Evolutionary conservation across 1,140 invertebrate species (phyloP).

Genomic region (Meloidogyne chitwoodi): DNA sequence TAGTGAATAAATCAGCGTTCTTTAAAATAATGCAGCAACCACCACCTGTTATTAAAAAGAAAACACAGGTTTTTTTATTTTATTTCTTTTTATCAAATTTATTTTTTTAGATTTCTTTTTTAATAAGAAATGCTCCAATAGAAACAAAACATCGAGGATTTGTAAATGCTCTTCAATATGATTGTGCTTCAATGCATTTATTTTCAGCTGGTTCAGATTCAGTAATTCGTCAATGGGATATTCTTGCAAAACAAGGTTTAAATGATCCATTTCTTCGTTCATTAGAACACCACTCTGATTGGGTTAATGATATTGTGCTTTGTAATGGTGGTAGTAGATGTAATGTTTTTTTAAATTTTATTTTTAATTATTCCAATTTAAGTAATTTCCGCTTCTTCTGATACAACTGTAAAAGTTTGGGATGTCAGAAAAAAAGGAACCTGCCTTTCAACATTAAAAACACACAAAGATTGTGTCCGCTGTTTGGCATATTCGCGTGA

Average conservation of each 20-base stretch:
- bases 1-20: not conserved
- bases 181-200: constrained; percentile 77
- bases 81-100: not conserved
- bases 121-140: constrained; percentile 84
- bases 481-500: constrained; percentile 97
- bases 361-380: constrained; percentile 58
- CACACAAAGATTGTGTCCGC: constrained; percentile 98
- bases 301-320: constrained; percentile 97
- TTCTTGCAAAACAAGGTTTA: not conserved
- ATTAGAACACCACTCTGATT: constrained; percentile 89
- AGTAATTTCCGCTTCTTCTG: constrained; percentile 97
- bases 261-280: constrained; percentile 68
- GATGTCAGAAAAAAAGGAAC: constrained; percentile 69
- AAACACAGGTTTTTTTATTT: constrained; percentile 9
- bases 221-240: constrained; percentile 93
- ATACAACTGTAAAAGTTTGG: constrained; percentile 99
- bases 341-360: constrained; percentile 60
- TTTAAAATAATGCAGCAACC: not conserved
- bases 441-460: constrained; percentile 91
- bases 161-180: constrained; percentile 89
- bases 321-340: constrained; percentile 92
- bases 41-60: constrained; percentile 1
- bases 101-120: constrained; percentile 80
- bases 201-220: constrained; percentile 97
- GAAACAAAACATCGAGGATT: constrained; percentile 88